phyloP scores from a whole-genome alignment of 2,797 vertebrate species.

The Onychomys arenicola region DNA sequence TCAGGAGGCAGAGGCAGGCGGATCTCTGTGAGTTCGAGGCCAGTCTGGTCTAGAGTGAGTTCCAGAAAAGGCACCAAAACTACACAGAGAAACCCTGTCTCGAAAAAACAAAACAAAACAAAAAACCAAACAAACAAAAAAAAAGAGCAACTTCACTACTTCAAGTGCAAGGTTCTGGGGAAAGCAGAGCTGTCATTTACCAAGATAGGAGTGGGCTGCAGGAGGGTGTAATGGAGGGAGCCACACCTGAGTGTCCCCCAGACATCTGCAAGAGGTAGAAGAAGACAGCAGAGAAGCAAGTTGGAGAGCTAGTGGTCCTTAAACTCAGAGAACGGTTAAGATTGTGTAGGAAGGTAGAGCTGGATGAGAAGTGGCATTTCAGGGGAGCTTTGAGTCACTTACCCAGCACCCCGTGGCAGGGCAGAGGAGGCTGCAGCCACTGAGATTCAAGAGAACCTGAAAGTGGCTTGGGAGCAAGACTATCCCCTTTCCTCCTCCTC shows the following conservation, averaged over 20 bases:
- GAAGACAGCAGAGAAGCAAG: not conserved
- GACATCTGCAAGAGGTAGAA: not conserved
- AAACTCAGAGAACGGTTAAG: not conserved
- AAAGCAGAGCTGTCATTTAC: not conserved
- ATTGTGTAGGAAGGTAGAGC: not conserved
- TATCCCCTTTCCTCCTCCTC: too few species aligned
- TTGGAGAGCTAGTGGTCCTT: constrained; percentile 18
- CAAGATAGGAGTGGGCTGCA: not conserved
- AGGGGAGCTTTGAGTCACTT: not conserved
- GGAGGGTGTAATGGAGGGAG: not conserved
- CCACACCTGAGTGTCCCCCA: not conserved
- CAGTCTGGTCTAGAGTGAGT: too few species aligned
- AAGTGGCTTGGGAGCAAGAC: not conserved
- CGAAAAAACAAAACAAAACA: too few species aligned
- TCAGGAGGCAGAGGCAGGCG: too few species aligned
- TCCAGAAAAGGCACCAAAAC: too few species aligned
- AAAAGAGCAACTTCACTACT: too few species aligned
- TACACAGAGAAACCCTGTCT: too few species aligned
- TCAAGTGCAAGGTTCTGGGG: not conserved
- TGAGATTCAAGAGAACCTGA: not conserved
- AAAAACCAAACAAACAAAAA: too few species aligned
- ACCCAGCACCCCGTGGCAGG: not conserved
- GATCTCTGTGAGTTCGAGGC: too few species aligned
- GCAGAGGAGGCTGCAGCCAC: not conserved
- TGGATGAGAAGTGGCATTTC: not conserved